Percentiles rank a stretch among this genome's conserved stretches.
phyloP scores from a whole-genome alignment of 2,888 invertebrate genomes.

The Tromatobia lineatoria region DNA sequence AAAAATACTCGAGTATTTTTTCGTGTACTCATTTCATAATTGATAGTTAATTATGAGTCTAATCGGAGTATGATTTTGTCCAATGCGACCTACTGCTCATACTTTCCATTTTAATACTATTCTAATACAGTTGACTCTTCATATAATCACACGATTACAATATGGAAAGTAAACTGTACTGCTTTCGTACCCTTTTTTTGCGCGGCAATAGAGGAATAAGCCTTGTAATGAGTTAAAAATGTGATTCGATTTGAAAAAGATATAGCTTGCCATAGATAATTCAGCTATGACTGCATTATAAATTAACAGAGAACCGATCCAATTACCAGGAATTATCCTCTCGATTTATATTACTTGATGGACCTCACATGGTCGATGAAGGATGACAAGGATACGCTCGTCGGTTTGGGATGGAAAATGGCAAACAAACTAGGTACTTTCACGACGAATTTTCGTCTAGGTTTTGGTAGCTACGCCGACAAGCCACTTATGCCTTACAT shows the following conservation, averaged over 20 bases:
- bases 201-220: not conserved
- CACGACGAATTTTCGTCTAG: slow-evolving; percentile 91
- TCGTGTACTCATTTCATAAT: too few species aligned
- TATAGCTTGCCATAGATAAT: not conserved
- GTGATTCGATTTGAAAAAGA: not conserved
- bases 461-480: slow-evolving; percentile 92
- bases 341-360: slow-evolving; percentile 96
- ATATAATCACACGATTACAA: too few species aligned
- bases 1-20: too few species aligned
- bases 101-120: too few species aligned
- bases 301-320: slow-evolving; percentile 19
- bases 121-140: too few species aligned
- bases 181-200: not conserved
- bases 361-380: slow-evolving; percentile 96
- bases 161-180: not conserved
- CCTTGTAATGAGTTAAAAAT: not conserved
- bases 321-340: slow-evolving; percentile 90
- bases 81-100: too few species aligned
- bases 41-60: too few species aligned
- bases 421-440: slow-evolving; percentile 88
- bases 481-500: slow-evolving; percentile 92
- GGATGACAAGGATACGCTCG: slow-evolving; percentile 93
- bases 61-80: too few species aligned
- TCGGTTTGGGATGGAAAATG: slow-evolving; percentile 88
- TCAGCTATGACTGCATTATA: not conserved